Percentiles rank a stretch among this genome's conserved stretches.
Conservation (phyloP, 2,797 vertebrate species). For the Diplodus sargus region DNA sequence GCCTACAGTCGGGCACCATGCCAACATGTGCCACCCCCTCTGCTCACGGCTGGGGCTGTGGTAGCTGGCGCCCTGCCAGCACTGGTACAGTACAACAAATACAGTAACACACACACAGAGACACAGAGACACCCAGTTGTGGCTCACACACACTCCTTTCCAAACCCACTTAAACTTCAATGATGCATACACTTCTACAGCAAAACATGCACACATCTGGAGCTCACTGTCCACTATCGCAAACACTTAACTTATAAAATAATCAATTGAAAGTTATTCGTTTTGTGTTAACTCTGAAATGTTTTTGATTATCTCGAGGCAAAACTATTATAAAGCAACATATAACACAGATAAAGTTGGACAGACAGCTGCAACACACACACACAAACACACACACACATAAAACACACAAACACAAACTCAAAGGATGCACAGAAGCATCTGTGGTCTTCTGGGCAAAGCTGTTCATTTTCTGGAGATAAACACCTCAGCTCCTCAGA, state of each 20-base stretch:
- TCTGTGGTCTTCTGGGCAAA: constrained; percentile 85
- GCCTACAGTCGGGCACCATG: constrained; percentile 80
- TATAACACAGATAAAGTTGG: constrained; percentile 70
- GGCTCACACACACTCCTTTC: constrained; percentile 23
- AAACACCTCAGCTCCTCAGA: constrained; percentile 84
- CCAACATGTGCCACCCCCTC: constrained; percentile 79
- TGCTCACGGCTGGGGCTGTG: constrained; percentile 78
- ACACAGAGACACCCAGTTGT: constrained; percentile 58
- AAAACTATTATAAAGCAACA: constrained; percentile 66
- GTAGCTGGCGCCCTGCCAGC: constrained; percentile 81
- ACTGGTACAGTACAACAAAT: constrained; percentile 75
- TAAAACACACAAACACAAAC: constrained; percentile 65
- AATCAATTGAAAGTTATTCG: constrained; percentile 31
- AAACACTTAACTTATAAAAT: constrained; percentile 13
- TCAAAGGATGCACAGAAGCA: constrained; percentile 82
- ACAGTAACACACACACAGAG: constrained; percentile 70
- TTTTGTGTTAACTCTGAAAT: constrained; percentile 37
- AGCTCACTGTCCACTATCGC: constrained; percentile 6
- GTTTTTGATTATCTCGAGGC: constrained; percentile 61
- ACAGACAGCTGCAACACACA: constrained; percentile 76
- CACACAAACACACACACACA: constrained; percentile 33
- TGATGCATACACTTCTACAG: constrained; percentile 20
- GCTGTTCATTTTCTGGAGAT: constrained; percentile 85
- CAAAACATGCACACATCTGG: constrained; percentile 64
- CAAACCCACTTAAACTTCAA: constrained; percentile 44